phyloP scores from a whole-genome alignment of 53 echinoderm and acorn worm species.

The Actinopyga echinites region DNA sequence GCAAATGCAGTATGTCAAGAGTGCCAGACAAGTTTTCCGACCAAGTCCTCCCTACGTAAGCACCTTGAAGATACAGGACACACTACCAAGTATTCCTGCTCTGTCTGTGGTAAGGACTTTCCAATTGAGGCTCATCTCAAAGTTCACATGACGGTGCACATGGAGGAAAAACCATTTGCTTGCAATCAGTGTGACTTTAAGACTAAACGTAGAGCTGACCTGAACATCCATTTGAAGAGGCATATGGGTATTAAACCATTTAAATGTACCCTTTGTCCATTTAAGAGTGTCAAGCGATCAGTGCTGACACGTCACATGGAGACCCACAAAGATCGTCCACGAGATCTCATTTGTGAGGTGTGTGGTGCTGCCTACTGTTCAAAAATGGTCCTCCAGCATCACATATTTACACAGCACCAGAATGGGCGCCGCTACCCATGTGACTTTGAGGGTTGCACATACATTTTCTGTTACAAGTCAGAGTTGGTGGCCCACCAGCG shows the following conservation, averaged over 20 bases:
- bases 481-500: conserved; percentile 73
- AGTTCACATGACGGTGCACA: conserved; percentile 47
- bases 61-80: conserved; percentile 39
- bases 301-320: conserved; percentile 70
- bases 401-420: conserved; percentile 67
- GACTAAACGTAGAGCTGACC: conserved; percentile 63
- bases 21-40: conserved; percentile 21
- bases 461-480: conserved; percentile 58
- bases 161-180: conserved; percentile 60
- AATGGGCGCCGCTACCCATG: conserved; percentile 61
- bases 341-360: conserved; percentile 64
- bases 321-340: conserved; percentile 63
- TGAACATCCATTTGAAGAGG: conserved; percentile 81
- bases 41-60: conserved; percentile 36
- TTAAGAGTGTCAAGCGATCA: conserved; percentile 62
- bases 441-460: conserved; percentile 73
- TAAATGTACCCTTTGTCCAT: conserved; percentile 74
- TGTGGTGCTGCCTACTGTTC: conserved; percentile 72
- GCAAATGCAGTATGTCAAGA: conserved; percentile 12
- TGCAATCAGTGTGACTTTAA: conserved; percentile 68
- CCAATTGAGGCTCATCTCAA: conserved; percentile 49
- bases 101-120: conserved; percentile 50
- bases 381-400: conserved; percentile 62
- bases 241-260: conserved; percentile 85
- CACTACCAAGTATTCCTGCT: conserved; percentile 30